A percentile compares a stretch with the other conserved stretches of the same genome.
Conservation (phyloP, 2,113 vertebrate genomes). For the Tretioscincus oriximinensis region DNA sequence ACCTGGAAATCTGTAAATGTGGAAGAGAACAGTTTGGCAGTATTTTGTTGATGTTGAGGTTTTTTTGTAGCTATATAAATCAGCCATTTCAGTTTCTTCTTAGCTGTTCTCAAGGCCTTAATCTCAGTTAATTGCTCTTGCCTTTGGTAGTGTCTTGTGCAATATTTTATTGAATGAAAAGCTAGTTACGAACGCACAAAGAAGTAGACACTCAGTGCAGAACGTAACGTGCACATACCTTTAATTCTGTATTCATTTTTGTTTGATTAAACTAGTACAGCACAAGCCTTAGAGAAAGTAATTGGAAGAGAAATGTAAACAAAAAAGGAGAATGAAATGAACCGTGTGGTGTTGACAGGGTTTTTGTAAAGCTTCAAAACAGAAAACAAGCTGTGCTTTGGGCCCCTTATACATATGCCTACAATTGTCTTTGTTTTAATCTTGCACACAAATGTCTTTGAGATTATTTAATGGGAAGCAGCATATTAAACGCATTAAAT, state of each 20-base stretch:
- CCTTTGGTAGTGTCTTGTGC: background rate
- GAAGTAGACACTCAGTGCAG: background rate
- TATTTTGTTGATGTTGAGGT: no score
- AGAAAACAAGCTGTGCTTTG: background rate
- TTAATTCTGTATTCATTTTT: background rate
- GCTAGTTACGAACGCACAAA: background rate
- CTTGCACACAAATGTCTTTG: no score
- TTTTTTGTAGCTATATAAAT: constrained; percentile 6
- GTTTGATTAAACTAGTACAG: background rate
- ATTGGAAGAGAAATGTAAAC: background rate
- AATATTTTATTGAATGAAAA: background rate
- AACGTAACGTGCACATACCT: background rate
- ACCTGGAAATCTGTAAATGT: background rate
- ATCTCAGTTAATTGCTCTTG: background rate
- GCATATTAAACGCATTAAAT: no score
- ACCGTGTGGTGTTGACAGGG: background rate
- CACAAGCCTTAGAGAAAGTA: background rate
- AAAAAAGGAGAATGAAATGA: no score
- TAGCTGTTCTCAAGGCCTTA: background rate
- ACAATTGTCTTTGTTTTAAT: no score
- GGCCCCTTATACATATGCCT: background rate
- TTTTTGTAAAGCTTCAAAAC: background rate
- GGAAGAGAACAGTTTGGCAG: background rate
- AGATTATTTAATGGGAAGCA: no score
- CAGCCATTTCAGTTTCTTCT: constrained; percentile 4